Evolutionary conservation across 2,888 invertebrate species (phyloP).

Genomic region (Crepidodera aurea): DNA sequence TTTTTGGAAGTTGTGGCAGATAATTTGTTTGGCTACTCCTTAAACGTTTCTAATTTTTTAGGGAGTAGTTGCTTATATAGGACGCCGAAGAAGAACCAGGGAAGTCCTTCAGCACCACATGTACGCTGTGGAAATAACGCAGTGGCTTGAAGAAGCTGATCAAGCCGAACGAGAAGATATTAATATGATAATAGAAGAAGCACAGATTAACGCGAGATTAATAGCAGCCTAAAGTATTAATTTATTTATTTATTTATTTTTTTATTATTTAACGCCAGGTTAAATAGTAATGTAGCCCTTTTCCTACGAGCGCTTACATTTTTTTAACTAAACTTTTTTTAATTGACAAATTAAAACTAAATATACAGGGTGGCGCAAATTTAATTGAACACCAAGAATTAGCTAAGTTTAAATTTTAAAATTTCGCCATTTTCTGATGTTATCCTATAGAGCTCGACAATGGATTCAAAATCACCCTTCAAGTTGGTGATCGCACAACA

Average conservation of each 20-base stretch:
- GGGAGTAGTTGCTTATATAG: slow-evolving; percentile 74
- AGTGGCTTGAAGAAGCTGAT: slow-evolving; percentile 77
- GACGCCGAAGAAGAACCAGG: slow-evolving; percentile 76
- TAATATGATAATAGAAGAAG: slow-evolving; percentile 50
- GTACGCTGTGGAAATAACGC: slow-evolving; percentile 78
- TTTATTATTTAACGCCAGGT: neutral
- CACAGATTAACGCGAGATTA: slow-evolving; percentile 51
- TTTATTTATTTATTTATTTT: neutral
- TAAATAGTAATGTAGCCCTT: neutral
- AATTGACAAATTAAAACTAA: too few relatives aligned
- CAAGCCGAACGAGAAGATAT: slow-evolving; percentile 47
- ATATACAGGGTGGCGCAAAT: too few relatives aligned
- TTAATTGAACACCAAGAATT: too few relatives aligned
- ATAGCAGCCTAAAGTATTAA: slow-evolving; percentile 43
- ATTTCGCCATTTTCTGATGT: too few relatives aligned
- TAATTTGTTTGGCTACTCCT: too few relatives aligned
- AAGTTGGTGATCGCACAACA: too few relatives aligned
- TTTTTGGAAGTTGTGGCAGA: too few relatives aligned
- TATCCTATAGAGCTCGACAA: too few relatives aligned
- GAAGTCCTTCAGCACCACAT: slow-evolving; percentile 79
- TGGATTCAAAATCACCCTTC: too few relatives aligned
- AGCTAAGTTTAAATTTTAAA: too few relatives aligned
- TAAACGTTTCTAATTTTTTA: too few relatives aligned
- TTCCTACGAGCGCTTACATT: neutral
- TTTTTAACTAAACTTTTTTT: too few relatives aligned